Percentiles rank a stretch among this genome's conserved stretches.
These are phyloP conservation scores for Pammene fasciana DNA, from an alignment of 2,888 invertebrate genomes.

Conservation along the genomic window DNA sequence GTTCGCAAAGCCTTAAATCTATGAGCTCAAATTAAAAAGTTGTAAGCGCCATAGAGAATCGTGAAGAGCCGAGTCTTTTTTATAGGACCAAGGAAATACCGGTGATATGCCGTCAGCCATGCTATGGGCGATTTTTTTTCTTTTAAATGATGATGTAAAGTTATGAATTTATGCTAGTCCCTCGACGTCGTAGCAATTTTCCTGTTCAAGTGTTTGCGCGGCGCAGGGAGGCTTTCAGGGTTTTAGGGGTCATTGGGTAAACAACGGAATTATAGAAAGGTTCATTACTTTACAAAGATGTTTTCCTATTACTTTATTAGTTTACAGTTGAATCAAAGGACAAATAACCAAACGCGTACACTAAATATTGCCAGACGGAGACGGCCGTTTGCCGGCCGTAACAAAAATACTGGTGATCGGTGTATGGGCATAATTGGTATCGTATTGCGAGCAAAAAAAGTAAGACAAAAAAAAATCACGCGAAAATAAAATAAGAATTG, in stretches of 20 bases:
- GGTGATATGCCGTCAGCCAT: slow-evolving; percentile 45
- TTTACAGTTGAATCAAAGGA: too few relatives aligned
- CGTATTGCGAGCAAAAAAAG: too few relatives aligned
- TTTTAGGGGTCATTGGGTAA: slow-evolving; percentile 47
- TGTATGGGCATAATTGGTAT: too few relatives aligned
- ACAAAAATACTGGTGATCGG: too few relatives aligned
- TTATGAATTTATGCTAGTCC: slow-evolving; percentile 69
- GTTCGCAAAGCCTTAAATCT: slow-evolving; percentile 32
- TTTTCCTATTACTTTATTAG: neutral
- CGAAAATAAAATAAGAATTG: too few relatives aligned
- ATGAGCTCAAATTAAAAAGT: neutral
- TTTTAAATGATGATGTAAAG: slow-evolving; percentile 73
- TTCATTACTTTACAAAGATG: neutral
- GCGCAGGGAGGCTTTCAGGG: slow-evolving; percentile 52
- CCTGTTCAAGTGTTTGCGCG: slow-evolving; percentile 60
- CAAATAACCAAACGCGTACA: too few relatives aligned
- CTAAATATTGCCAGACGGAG: too few relatives aligned
- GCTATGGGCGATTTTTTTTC: slow-evolving; percentile 52
- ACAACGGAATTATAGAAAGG: slow-evolving; percentile 16
- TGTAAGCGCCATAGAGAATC: neutral
- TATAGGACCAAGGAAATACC: neutral
- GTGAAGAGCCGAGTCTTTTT: slow-evolving; percentile 10
- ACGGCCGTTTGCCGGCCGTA: too few relatives aligned
- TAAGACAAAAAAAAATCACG: too few relatives aligned
- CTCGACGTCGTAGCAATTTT: slow-evolving; percentile 66